Base-by-base conservation (phyloP, 1,140 invertebrate genomes). In the Hydropsyche tenuis region DNA sequence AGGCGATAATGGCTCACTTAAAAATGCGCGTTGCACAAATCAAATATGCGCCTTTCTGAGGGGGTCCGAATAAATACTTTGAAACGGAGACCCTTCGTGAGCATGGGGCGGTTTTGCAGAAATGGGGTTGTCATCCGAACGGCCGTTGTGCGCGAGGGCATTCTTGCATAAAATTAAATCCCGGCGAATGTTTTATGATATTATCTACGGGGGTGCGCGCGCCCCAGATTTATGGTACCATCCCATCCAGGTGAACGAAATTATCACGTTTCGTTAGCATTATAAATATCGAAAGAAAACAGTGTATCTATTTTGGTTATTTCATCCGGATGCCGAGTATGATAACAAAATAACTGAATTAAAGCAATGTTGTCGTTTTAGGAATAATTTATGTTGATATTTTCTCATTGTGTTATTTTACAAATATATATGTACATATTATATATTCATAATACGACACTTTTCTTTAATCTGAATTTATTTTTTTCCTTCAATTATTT, bases 111-210 rank as follows among this genome's bases (percentile, higher is more conserved):
- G 72, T 22, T 56, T 14, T 25, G 72, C 72, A 42, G 72, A 53
- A 66, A 66, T 73, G 27, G 72, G 63, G 56, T 56, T 73, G 72
- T 73, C 62, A 73, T 65, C 51, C 46, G 22, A 60, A 60, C 56
- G 56, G 56, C 56, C 56, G 56, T 60, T 60, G 56, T 70, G 53
- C 30, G 68, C 76, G 76, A 53, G 73, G 73, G 73, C 76, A 75
- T 75, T 75, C 76, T 77, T 77, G 76, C 76, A 77, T 77, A 77
- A 77, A 77, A 77, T 77, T 77, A 77, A 77, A 77, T 75, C 73
- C 72, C 45, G 65, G 63, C 70, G 69, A 75, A 77, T 77, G 76
- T 77, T 77, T 77, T 77, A 77, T 75, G 76, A 77, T 77, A 77
- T 77, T 77, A 75, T 75, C 76, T 73, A 27, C 65, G 27, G 46